A percentile compares a stretch with the other conserved stretches of the same genome.
These are phyloP conservation scores for Phalanger gymnotis DNA, from an alignment of 2,797 vertebrate genomes.

Conservation along the genomic window DNA sequence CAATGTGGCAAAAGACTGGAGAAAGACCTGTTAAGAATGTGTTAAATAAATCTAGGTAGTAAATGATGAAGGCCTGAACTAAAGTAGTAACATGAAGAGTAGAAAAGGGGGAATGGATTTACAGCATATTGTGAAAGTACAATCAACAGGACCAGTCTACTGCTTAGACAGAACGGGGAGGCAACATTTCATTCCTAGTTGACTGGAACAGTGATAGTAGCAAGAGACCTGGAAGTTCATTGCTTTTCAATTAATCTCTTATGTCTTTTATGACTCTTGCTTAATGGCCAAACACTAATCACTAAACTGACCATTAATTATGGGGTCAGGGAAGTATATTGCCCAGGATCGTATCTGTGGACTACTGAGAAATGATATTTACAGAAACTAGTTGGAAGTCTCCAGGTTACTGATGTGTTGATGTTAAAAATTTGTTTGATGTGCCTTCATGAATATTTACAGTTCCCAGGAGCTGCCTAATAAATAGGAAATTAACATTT, in stretches of 20 bases:
- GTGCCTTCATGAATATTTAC: conserved; percentile 51
- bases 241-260: conserved; percentile 38
- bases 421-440: conserved; percentile 37
- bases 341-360: conserved; percentile 14
- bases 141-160: neutral
- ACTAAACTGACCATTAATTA: conserved; percentile 36
- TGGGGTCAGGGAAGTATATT: conserved; percentile 4
- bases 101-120: neutral
- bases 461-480: conserved; percentile 9
- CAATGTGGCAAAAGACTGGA: neutral
- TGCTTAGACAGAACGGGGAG: neutral
- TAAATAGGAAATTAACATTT: conserved; percentile 26
- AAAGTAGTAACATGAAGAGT: neutral
- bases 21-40: neutral
- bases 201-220: neutral
- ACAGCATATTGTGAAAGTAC: neutral
- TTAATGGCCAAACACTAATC: neutral
- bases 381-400: conserved; percentile 34
- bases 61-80: neutral
- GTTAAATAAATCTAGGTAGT: neutral
- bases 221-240: neutral
- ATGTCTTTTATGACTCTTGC: conserved; percentile 13
- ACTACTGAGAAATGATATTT: conserved; percentile 8
- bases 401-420: neutral
- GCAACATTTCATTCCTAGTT: neutral